These are phyloP conservation scores for Meles meles DNA, from an alignment of 2,113 vertebrate species.

Conservation along the genomic window DNA sequence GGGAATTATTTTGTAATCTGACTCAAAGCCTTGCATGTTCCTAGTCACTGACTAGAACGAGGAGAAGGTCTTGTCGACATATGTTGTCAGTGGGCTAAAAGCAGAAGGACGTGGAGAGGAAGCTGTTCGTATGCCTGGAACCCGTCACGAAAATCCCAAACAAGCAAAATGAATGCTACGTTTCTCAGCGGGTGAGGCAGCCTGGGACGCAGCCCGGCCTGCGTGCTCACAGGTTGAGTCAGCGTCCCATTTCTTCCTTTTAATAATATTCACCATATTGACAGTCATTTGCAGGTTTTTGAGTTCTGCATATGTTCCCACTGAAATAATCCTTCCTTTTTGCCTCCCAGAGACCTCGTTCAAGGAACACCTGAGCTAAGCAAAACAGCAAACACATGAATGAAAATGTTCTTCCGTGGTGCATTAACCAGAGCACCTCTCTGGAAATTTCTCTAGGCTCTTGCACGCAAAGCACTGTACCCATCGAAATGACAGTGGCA, in stretches of 20 bases:
- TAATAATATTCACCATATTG: conserved; percentile 39
- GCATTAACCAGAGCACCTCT: neutral
- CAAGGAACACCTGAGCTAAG: neutral
- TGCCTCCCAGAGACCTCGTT: neutral
- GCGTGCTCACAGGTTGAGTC: neutral
- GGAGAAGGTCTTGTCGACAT: conserved; percentile 21
- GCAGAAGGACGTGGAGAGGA: neutral
- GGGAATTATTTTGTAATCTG: conserved; percentile 7
- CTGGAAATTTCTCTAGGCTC: neutral
- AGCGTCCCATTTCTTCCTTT: conserved; percentile 9
- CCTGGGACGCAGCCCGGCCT: neutral
- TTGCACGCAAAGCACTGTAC: neutral
- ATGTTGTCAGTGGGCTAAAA: accelerated
- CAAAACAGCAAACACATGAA: neutral
- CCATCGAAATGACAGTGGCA: neutral
- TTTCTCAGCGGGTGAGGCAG: conserved; percentile 11
- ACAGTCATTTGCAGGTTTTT: conserved; percentile 59
- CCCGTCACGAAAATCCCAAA: conserved; percentile 59
- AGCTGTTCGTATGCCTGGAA: conserved; percentile 31
- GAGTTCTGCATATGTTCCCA: conserved; percentile 32
- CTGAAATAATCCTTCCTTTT: conserved; percentile 33
- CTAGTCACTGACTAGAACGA: neutral
- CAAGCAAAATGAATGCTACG: neutral
- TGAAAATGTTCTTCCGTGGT: neutral
- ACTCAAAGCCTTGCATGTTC: neutral